Conservation (phyloP, 2,113 vertebrate genomes). For the Morphnarchus princeps region DNA sequence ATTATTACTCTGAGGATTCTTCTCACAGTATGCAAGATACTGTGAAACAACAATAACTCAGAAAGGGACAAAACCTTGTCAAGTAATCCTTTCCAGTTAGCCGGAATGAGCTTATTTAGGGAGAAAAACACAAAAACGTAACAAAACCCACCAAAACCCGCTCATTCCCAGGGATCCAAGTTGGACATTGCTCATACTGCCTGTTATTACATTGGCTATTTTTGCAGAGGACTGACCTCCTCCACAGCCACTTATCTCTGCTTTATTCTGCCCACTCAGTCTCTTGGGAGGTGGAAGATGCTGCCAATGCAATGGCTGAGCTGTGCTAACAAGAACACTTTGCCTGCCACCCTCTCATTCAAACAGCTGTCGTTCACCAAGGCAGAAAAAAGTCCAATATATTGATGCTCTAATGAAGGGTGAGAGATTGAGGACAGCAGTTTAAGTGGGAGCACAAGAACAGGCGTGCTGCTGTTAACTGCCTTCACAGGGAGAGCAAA, state of each 20-base stretch:
- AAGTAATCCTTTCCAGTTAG: neutral
- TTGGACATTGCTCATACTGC: neutral
- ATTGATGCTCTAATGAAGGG: neutral
- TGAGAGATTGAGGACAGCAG: neutral
- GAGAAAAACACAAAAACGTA: neutral
- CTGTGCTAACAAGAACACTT: neutral
- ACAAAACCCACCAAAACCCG: fast-evolving
- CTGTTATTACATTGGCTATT: neutral
- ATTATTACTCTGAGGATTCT: neutral
- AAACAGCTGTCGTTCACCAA: neutral
- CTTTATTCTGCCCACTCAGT: neutral
- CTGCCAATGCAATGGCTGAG: neutral
- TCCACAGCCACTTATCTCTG: neutral
- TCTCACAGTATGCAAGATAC: neutral
- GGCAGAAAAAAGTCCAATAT: neutral
- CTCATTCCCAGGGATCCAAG: neutral
- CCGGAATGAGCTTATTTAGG: neutral
- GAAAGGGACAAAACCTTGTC: neutral
- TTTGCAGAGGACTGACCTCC: neutral
- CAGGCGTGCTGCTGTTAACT: neutral
- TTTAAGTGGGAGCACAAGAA: neutral
- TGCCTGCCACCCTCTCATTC: neutral
- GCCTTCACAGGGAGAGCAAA: neutral
- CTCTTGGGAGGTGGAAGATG: neutral
- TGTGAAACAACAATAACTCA: neutral